Base-by-base conservation (phyloP, 2,797 vertebrate genomes). In the Platalea minor region DNA sequence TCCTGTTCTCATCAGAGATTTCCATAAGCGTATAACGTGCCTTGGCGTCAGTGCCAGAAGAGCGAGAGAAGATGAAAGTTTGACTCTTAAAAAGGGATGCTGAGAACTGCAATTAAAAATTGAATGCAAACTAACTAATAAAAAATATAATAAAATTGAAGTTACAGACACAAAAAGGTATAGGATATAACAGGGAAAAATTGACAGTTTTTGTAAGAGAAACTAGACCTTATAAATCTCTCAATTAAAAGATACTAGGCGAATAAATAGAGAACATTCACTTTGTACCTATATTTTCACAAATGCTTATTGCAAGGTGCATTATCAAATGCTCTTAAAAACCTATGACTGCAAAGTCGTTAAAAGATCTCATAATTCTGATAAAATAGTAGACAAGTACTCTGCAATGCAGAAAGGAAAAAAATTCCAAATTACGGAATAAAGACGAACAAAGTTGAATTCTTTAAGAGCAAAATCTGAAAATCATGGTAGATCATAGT, bases 31-130 rank as follows among this genome's bases (percentile, higher is more conserved):
- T 31, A 28, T 18, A n/a, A 35, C 9, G 8, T 57, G 25, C 17
- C 13, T 46, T 50, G 13, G 4, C 5, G 2, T 26, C 46, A 43
- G 39, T 39, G 20, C 25, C 29, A 0, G 0, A 88, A 73, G 4
- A 79, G 3, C 17, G 91, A 20, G 41, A 65, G 18, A 81, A 88
- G 11, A 35, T 67, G 18, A n/a, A 56, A 48, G 11, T 65, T 57
- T 41, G 5, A 21, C 20, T 69, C 37, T 53, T 73, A 61, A 53
- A 85, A 94, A 57, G 2, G 14, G 15, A n/a, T 57, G 10, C 18
- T 53, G 31, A 46, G 23, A 68, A 50, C 2, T 2, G 14, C 60
- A 54, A 29, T 70, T 31, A 72, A 20, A 60, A 77, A 83, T 75
- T 70, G 23, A 3, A 4, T 64, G 25, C 17, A 75, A 84, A 19